A percentile compares a stretch with the other conserved stretches of the same genome.
These are phyloP conservation scores for Hippopotamus amphibius DNA, from an alignment of 2,113 vertebrate genomes.

Conservation along the genomic window DNA sequence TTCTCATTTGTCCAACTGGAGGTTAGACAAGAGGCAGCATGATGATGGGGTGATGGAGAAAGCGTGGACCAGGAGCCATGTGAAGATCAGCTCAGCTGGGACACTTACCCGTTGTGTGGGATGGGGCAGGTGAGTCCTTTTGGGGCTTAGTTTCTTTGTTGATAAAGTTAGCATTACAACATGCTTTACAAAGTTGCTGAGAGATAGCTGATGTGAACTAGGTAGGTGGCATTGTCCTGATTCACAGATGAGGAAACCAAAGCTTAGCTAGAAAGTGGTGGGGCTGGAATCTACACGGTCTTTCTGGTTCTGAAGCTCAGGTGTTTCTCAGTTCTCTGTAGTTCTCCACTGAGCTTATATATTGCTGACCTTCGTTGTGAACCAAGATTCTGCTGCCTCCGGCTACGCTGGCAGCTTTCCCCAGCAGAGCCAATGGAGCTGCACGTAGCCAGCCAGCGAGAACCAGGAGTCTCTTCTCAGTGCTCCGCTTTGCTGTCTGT, in stretches of 20 bases:
- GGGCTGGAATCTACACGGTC: not conserved
- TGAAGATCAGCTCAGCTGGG: not conserved
- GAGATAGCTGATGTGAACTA: not conserved
- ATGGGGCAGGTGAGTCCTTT: not conserved
- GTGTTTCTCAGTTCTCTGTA: not conserved
- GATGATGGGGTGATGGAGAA: not conserved
- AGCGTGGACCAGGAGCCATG: not conserved
- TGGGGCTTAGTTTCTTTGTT: not conserved
- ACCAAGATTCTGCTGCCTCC: not conserved
- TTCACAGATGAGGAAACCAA: not conserved
- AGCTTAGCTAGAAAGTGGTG: not conserved
- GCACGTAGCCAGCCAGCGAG: not conserved
- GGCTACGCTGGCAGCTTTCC: not conserved
- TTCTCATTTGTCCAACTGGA: not conserved
- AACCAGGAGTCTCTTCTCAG: not conserved
- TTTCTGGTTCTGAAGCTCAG: not conserved
- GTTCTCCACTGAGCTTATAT: not conserved
- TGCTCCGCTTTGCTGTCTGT: no score
- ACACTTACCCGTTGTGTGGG: fast-evolving
- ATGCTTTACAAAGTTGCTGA: not conserved
- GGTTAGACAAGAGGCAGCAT: not conserved
- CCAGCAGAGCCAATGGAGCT: not conserved
- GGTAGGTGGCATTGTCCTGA: not conserved
- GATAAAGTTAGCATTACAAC: not conserved
- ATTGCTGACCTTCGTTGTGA: not conserved